A percentile compares a stretch with the other conserved stretches of the same genome.
These are phyloP conservation scores for Cabera pusaria DNA, from an alignment of 2,888 invertebrate species.

Conservation along the genomic window DNA sequence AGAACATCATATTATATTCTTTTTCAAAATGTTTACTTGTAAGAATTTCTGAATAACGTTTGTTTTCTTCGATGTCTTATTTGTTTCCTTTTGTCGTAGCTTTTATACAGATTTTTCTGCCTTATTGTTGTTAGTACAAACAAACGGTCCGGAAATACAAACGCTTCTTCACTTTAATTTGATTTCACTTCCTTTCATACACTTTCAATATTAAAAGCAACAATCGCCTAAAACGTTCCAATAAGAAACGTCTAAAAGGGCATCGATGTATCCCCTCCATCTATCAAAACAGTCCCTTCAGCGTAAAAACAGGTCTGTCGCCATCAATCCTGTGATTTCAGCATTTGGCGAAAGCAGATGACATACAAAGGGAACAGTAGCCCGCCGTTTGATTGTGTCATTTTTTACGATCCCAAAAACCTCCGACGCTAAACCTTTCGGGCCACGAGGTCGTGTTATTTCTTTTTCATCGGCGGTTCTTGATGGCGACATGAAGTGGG, in stretches of 20 bases:
- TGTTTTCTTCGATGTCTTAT: no score
- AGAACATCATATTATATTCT: no score
- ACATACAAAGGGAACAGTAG: constrained; percentile 26
- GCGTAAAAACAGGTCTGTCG: constrained; percentile 21
- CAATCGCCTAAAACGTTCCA: constrained; percentile 6
- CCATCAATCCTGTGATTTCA: constrained; percentile 19
- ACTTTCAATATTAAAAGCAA: constrained; percentile 9
- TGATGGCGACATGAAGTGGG: constrained; percentile 25
- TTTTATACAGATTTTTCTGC: no score
- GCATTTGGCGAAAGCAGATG: constrained; percentile 24
- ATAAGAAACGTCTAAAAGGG: constrained; percentile 4
- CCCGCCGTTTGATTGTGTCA: constrained; percentile 29
- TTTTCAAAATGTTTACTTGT: no score
- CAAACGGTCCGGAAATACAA: no score
- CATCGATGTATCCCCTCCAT: constrained; percentile 20
- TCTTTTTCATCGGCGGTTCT: constrained; percentile 29
- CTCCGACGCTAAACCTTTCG: constrained; percentile 23
- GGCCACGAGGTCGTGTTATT: constrained; percentile 26
- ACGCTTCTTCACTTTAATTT: constrained; percentile 21
- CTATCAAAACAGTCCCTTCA: constrained; percentile 27
- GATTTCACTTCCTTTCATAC: constrained; percentile 19
- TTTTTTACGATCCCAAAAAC: constrained; percentile 30
- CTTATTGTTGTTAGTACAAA: no score
- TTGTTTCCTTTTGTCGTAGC: no score
- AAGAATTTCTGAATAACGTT: no score